Evolutionary conservation across 2,888 invertebrate genomes (phyloP).

Genomic region (Drosophila nr. medialis): DNA sequence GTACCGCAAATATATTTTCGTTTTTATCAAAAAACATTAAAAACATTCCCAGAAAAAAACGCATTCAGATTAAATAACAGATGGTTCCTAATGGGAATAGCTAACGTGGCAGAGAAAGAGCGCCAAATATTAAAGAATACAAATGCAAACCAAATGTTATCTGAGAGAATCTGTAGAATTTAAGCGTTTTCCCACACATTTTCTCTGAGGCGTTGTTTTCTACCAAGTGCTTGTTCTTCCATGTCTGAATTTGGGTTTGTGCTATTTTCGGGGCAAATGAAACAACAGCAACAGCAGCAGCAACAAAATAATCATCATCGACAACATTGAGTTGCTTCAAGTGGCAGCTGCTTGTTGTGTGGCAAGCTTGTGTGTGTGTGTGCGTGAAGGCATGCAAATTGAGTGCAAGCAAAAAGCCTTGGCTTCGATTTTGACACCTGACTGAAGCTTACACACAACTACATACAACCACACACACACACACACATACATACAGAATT

Average conservation of each 20-base stretch:
- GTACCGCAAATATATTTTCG: neutral
- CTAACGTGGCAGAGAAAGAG: neutral
- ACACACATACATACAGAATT: constrained; percentile 17
- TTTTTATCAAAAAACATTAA: no score
- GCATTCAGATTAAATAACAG: neutral
- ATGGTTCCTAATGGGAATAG: neutral
- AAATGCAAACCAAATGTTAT: neutral
- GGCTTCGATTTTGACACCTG: constrained; percentile 56
- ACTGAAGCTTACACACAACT: constrained; percentile 27
- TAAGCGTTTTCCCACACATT: neutral
- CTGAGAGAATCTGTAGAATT: neutral
- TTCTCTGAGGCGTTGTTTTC: constrained; percentile 4
- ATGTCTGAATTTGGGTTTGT: neutral
- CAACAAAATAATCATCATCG: constrained; percentile 32
- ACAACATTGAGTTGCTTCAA: constrained; percentile 30
- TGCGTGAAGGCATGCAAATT: constrained; percentile 43
- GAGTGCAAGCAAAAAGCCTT: constrained; percentile 48
- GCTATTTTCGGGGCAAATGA: constrained; percentile 13
- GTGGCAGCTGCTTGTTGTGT: constrained; percentile 29
- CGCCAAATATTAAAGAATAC: neutral
- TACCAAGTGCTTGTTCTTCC: constrained; percentile 16
- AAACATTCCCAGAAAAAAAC: no score
- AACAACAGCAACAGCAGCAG: constrained; percentile 14
- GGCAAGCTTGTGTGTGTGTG: constrained; percentile 8
- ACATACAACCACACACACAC: neutral